Evolutionary conservation across 2,797 vertebrate species (phyloP).

Genomic region (Sciurus vulgaris): DNA sequence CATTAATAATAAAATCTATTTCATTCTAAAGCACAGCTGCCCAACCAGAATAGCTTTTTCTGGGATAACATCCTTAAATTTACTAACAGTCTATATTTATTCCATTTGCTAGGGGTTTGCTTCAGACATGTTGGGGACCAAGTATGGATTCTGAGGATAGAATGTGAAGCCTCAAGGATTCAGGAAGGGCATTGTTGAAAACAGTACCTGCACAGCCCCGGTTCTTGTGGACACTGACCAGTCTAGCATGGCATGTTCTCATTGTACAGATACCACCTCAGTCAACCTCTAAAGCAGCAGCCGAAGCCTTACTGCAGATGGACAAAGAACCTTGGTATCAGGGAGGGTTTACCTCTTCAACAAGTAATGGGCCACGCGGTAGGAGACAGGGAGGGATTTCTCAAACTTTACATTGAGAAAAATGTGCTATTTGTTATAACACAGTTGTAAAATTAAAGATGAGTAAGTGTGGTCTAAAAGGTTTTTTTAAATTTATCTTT

Average conservation of each 20-base stretch:
- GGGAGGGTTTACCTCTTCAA: neutral
- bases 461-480: neutral
- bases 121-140: neutral
- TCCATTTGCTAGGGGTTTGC: neutral
- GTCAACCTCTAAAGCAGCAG: neutral
- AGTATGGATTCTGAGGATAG: neutral
- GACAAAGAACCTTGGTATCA: neutral
- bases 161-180: neutral
- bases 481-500: too few relatives aligned
- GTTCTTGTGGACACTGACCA: neutral
- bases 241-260: neutral
- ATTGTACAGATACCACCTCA: neutral
- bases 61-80: neutral
- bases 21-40: neutral
- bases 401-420: neutral
- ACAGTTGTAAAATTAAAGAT: neutral
- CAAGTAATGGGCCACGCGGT: neutral
- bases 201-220: neutral
- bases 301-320: too few relatives aligned
- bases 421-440: neutral
- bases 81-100: neutral
- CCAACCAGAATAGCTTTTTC: neutral
- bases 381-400: neutral
- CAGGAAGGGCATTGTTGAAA: neutral
- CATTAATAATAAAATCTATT: neutral